Base-by-base conservation (phyloP, 2,888 invertebrate genomes). In the Autographa pulchrina region DNA sequence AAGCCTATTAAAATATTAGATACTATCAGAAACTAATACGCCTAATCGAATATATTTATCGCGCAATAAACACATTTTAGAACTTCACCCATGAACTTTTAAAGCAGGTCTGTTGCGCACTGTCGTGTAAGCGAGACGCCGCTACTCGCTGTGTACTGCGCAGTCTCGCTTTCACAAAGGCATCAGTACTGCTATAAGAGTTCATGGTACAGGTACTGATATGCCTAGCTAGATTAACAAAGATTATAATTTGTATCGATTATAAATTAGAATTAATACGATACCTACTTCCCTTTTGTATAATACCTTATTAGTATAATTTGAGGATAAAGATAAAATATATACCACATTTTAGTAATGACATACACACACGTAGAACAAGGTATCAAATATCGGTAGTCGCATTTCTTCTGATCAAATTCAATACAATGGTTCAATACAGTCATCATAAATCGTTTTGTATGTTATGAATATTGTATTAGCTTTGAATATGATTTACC, bases 1-100 rank as follows among this genome's bases (percentile, higher is more conserved):
- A 32, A 35, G 18, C 48, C 32, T n/a, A 60, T 60, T 66, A 8
- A 65, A 65, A 59, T 13, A 41, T 9, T 56, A 5, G 9, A 58
- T 56, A 56, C 20, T 54, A 8, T 35, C 35, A 35, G 35, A 35
- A 41, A 9, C 14, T 14, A 4, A 11, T 41, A 41, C 14, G 14
- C 9, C 43, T 54, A 56, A 56, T 52, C 16, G 8, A n/a, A n/a
- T 11, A 5, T 56, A 56, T 56, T 54, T 56, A 56, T 56, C 25
- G 25, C 13, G 4, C 25, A 25, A 25, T 56, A 56, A 56, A 25
- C 54, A 56, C 4, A 20, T 56, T 38, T 38, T 2, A 38, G 38
- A 38, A 38, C 9, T 38, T 2, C 38, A 11, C 11, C 35, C 35
- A 38, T 38, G 38, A 38, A 11, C 38, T 35, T 8, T 35, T 35